Base-by-base conservation (phyloP, 2,888 invertebrate species). In the Pheosia tremula region DNA sequence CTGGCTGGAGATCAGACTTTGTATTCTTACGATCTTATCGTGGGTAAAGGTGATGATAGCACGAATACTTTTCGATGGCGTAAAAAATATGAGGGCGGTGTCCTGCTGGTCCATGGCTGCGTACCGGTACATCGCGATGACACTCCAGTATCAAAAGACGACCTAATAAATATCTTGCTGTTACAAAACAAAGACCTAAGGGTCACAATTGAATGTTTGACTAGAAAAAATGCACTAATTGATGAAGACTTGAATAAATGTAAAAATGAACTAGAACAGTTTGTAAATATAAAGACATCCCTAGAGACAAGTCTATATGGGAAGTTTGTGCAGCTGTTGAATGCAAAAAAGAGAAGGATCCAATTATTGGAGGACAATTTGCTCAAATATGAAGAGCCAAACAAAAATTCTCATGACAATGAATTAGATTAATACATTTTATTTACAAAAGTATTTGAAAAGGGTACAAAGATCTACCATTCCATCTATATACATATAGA, bases 261-360 rank as follows among this genome's bases (percentile, higher is more conserved):
- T 67, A 85, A 81, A 72, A 66, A 57, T 4, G 86, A 89, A 66
- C 71, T 92, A 47, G 79, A 84, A 62, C 80, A 84, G n/a, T 82
- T 85, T 69, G 72, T 84, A 0, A 74, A 82, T 61, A 76, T 78
- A 7, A 91, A 90, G 71, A 77, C 69, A 6, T 63, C 79, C 6
- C 63, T 88, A 58, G 92, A 92, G 69, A 68, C 75, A 3, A 79
- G 69, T 9, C 74, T 92, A 3, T 92, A 90, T 82, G 85, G 85
- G 9, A 89, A 88, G 63, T 92, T 93, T 85, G 71, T 86, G 0
- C 81, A 86, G 57, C 63, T 93, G 45, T 72, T 93, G 38, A 92
- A 92, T 75, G 72, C 83, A 10, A 93, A 93, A 66, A 93, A 93
- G 68, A 81, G 71, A 62, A 83, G 89, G 67, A 91, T 93, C 59